Conservation (phyloP, 2,888 invertebrate genomes). For the Itoplectis maculator region DNA sequence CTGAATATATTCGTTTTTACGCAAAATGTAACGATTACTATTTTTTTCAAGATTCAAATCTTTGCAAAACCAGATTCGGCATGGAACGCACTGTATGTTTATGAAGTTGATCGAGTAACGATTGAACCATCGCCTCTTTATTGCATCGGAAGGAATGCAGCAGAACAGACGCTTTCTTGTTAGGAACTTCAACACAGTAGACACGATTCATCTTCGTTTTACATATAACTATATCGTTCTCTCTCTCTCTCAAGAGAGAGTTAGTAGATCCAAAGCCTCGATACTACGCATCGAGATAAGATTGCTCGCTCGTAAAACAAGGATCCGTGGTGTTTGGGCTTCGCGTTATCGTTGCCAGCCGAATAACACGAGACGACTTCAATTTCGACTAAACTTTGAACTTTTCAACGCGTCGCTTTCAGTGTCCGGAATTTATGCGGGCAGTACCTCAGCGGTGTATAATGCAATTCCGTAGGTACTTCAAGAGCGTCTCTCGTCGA, state of each 20-base stretch:
- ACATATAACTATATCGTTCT: constrained; percentile 13
- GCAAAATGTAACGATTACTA: background rate
- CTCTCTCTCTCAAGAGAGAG: constrained; percentile 39
- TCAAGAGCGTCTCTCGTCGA: constrained; percentile 34
- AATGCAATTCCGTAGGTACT: constrained; percentile 17
- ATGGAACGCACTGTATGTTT: background rate
- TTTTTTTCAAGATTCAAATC: background rate
- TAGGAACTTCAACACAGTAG: constrained; percentile 61
- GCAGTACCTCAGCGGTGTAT: constrained; percentile 24
- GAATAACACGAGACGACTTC: constrained; percentile 18
- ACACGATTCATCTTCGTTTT: constrained; percentile 66
- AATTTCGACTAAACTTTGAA: constrained; percentile 44
- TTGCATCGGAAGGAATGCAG: constrained; percentile 34
- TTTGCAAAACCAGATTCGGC: background rate
- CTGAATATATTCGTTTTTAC: background rate
- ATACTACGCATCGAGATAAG: constrained; percentile 56
- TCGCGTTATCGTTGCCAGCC: constrained; percentile 47
- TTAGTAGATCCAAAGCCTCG: constrained; percentile 12
- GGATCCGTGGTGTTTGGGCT: constrained; percentile 56
- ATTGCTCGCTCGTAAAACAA: constrained; percentile 60
- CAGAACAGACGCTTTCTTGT: constrained; percentile 66
- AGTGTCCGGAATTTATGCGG: constrained; percentile 49
- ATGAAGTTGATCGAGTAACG: constrained; percentile 45
- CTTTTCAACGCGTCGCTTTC: constrained; percentile 30
- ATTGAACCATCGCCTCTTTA: constrained; percentile 35